Conservation (phyloP, 2,797 vertebrate genomes). For the Tarsius wallacei region DNA sequence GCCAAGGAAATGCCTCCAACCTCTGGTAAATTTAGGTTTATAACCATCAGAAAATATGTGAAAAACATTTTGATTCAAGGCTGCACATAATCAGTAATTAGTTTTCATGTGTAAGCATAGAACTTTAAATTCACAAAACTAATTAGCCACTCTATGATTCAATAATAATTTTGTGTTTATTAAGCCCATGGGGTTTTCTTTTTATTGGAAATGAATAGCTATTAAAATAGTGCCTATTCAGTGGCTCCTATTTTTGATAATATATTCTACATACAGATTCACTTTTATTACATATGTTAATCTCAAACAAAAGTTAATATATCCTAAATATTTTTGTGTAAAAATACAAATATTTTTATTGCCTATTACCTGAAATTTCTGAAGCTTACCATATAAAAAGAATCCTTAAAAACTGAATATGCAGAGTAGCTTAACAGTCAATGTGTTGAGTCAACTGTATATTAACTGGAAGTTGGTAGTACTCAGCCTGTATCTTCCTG, state of each 20-base stretch:
- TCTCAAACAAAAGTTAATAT: constrained; percentile 42
- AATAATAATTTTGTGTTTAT: constrained; percentile 84
- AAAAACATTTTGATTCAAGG: constrained; percentile 70
- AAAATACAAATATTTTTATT: constrained; percentile 23
- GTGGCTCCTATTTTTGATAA: constrained; percentile 52
- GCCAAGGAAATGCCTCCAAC: neutral
- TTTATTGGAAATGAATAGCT: constrained; percentile 82
- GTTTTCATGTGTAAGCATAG: constrained; percentile 79
- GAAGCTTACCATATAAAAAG: neutral
- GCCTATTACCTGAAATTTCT: constrained; percentile 25
- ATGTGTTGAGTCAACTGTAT: neutral
- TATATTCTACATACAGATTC: neutral
- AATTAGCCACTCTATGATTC: constrained; percentile 85
- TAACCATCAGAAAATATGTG: constrained; percentile 4
- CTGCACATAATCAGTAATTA: constrained; percentile 83
- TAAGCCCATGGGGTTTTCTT: constrained; percentile 79
- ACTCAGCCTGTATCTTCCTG: neutral
- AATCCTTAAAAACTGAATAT: neutral
- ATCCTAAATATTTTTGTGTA: constrained; percentile 3
- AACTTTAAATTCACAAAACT: constrained; percentile 85
- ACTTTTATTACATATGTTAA: constrained; percentile 42
- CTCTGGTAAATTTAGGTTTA: constrained; percentile 75
- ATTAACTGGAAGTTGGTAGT: neutral
- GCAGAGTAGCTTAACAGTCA: neutral
- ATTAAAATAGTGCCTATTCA: constrained; percentile 59